Evolutionary conservation across 2,797 vertebrate genomes (phyloP).

Genomic region (Taeniopygia guttata): DNA sequence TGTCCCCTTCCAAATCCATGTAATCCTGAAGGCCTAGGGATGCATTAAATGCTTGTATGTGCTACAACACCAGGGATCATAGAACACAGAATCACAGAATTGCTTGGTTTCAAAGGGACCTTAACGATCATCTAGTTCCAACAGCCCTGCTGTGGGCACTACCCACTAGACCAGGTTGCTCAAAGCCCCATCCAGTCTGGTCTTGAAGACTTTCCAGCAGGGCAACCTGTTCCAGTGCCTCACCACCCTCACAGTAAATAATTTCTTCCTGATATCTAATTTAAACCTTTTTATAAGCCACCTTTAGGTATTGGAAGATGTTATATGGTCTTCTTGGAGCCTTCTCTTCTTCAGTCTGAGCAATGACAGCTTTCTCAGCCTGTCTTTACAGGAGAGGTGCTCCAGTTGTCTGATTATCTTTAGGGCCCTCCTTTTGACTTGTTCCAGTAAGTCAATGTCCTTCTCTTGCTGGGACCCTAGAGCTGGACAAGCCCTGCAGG

Average conservation of each 20-base stretch:
- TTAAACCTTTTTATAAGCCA: not conserved
- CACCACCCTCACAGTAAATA: not conserved
- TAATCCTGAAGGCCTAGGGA: not conserved
- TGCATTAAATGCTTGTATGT: not conserved
- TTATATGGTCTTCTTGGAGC: not conserved
- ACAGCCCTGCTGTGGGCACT: not conserved
- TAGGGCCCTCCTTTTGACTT: not conserved
- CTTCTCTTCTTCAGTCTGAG: not conserved
- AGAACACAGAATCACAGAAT: not conserved
- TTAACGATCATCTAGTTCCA: not conserved
- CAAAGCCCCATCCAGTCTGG: not conserved
- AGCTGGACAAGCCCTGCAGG: rapidly evolving
- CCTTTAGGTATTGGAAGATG: not conserved
- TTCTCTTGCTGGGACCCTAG: not conserved
- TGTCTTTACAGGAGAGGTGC: not conserved
- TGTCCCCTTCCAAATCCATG: not conserved
- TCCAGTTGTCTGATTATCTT: not conserved
- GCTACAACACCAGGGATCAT: not conserved
- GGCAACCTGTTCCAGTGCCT: not conserved
- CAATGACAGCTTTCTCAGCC: not conserved
- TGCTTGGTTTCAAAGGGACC: rapidly evolving
- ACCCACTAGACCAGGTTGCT: not conserved
- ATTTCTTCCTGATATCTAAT: not conserved
- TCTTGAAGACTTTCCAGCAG: not conserved
- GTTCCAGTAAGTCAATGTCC: not conserved